Evolutionary conservation across 2,797 vertebrate genomes (phyloP), one percentile per base, ranked within the genome.

Genomic region (Smutsia gigantea): DNA sequence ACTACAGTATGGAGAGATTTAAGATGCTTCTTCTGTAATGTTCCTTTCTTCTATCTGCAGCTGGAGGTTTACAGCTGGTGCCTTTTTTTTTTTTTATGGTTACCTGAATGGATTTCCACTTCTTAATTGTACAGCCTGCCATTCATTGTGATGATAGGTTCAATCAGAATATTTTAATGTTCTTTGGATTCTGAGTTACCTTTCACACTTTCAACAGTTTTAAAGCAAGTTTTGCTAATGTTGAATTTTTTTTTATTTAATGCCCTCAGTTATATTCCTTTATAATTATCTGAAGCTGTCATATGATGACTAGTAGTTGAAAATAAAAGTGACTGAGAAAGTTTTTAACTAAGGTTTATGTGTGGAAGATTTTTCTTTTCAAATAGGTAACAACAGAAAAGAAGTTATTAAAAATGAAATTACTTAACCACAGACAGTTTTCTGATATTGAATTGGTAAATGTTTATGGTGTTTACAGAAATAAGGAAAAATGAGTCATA

Each of bases 61-160:
- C 97, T 97, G 93, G 95, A 79, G 82, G 66, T 11, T 82, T 98
- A 97, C 97, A 97, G 96, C 95, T 98, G 97, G 77, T 82, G 92
- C 18, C 49, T 88, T 77, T 74, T 68, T 31, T 61, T 74, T 69
- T 49, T 68, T 37, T 91, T 72, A 79, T 74, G 57, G 72, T 94
- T 97, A 98, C 96, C 97, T 97, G 95, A 98, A 97, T 97, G 90
- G 90, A 82, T 95, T 97, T 97, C 78, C 7, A 42, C 90, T 93
- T 90, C 82, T 92, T 63, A 83, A 96, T 93, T 94, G 84, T 97
- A 96, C 97, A 66, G 57, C 79, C 69, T 90, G 92, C 34, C 71
- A 66, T 79, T 95, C 84, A 95, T 74, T 95, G 81, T 81, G 83
- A 63, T 4, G 46, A 46, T 63, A 84, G 49, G 75, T 61, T 84